A percentile compares a stretch with the other conserved stretches of the same genome.
Evolutionary conservation across 2,113 vertebrate species (phyloP).

Genomic region (Felis catus): DNA sequence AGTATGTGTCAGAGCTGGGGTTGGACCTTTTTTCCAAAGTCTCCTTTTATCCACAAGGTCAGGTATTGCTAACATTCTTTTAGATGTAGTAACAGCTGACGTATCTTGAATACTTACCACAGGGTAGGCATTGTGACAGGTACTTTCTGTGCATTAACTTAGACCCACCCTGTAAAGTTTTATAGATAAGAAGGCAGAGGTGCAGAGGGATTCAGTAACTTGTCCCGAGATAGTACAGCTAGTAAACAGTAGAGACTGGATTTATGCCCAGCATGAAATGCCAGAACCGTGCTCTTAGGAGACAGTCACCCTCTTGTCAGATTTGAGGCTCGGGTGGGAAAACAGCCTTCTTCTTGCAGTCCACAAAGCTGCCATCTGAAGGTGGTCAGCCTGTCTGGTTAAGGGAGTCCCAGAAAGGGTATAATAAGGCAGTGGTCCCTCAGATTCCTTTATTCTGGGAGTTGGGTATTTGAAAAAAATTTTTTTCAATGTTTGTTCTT

Average conservation of each 20-base stretch:
- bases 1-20: background rate
- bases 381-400: background rate
- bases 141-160: background rate
- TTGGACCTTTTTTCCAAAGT: background rate
- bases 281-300: background rate
- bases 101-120: rapidly evolving
- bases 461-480: background rate
- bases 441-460: background rate
- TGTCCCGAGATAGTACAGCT: background rate
- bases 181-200: background rate
- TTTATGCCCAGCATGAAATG: background rate
- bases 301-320: background rate
- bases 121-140: background rate
- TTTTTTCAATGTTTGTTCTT: too few species aligned
- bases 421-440: background rate
- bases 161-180: background rate
- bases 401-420: background rate
- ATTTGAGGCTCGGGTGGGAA: background rate
- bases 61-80: background rate
- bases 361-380: background rate
- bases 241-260: background rate
- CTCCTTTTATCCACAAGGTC: background rate
- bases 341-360: background rate
- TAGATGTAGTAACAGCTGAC: background rate
- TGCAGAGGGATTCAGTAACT: background rate